phyloP scores from a whole-genome alignment of 2,888 invertebrate species.

The Spilosoma lubricipeda region DNA sequence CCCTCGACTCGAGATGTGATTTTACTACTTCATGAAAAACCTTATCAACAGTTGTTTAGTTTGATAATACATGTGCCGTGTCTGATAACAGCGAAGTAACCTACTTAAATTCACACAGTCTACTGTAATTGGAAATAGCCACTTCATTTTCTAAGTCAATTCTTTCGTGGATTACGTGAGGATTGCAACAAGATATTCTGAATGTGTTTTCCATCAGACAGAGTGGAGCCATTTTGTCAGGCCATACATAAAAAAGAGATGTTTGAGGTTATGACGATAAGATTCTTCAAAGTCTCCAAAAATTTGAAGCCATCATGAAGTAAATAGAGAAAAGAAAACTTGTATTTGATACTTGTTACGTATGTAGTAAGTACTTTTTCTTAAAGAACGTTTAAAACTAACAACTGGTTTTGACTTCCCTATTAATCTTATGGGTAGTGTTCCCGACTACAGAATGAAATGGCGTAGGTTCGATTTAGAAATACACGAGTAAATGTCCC shows the following conservation, averaged over 20 bases:
- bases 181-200: no score
- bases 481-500: no score
- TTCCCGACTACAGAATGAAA: no score
- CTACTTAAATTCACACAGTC: neutral
- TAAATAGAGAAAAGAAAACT: neutral
- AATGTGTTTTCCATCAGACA: no score
- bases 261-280: neutral
- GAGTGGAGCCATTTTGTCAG: no score
- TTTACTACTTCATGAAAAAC: constrained; percentile 29
- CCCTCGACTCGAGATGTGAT: constrained; percentile 38
- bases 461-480: neutral
- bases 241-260: no score
- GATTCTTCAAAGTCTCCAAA: neutral
- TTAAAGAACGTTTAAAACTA: no score
- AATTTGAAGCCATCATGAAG: neutral
- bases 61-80: constrained; percentile 20
- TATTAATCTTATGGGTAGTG: neutral
- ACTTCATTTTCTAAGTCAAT: neutral
- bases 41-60: constrained; percentile 25
- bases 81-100: constrained; percentile 17
- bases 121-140: neutral
- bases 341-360: neutral
- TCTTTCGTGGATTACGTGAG: neutral
- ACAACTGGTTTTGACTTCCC: neutral
- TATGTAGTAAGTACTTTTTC: no score